These are phyloP conservation scores for Hafferia zeledoni DNA, from an alignment of 2,797 vertebrate species.

Conservation along the genomic window DNA sequence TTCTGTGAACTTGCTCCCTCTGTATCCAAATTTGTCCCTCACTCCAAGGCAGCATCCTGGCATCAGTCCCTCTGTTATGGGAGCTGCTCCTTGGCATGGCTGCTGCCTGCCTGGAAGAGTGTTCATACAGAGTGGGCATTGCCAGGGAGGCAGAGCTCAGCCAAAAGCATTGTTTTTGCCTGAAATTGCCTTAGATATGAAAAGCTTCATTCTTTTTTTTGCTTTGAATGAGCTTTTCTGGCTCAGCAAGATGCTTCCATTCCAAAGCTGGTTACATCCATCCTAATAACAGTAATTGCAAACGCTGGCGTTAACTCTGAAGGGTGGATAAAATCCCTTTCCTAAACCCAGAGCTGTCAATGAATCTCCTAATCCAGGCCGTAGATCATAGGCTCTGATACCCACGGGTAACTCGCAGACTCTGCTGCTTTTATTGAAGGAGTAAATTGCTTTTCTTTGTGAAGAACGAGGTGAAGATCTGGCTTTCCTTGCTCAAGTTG, in stretches of 20 bases:
- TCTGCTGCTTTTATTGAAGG: slow-evolving; percentile 8
- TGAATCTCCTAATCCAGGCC: slow-evolving; percentile 10
- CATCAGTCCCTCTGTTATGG: not conserved
- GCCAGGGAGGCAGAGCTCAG: not conserved
- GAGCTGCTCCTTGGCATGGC: not conserved
- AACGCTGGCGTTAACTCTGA: not conserved
- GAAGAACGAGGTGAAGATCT: not conserved
- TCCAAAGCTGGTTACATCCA: not conserved
- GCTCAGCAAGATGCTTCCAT: not conserved
- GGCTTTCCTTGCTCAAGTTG: not conserved
- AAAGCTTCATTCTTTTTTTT: not conserved
- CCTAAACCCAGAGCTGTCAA: not conserved
- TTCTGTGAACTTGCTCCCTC: no score
- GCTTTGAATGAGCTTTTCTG: not conserved
- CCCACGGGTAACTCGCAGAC: not conserved
- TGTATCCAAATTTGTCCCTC: not conserved
- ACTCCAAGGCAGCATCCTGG: not conserved
- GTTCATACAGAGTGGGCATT: not conserved
- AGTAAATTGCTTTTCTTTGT: slow-evolving; percentile 19
- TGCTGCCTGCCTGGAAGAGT: not conserved
- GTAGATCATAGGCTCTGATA: not conserved
- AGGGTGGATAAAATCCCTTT: not conserved
- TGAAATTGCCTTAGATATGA: not conserved
- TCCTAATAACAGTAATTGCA: not conserved
- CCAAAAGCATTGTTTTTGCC: not conserved